Conservation (phyloP, 1,140 invertebrate genomes). For the Papilio xuthus region DNA sequence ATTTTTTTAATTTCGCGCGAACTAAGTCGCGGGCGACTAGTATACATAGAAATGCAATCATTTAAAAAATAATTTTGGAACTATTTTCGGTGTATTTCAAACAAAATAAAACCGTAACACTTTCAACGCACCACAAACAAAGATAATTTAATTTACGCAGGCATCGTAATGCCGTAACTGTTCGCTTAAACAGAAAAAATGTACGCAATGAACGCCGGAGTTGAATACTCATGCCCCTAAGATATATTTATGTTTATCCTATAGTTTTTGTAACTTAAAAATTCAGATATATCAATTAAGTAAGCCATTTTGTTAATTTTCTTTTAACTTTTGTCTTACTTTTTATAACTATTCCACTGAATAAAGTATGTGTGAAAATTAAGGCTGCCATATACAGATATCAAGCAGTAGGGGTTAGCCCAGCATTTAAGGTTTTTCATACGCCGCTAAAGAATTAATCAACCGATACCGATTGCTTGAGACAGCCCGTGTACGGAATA, state of each 20-base stretch:
- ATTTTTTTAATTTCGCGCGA: too few species aligned
- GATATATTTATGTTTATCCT: neutral
- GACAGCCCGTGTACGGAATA: neutral
- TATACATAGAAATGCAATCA: too few species aligned
- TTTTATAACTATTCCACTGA: too few species aligned
- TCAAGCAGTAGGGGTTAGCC: too few species aligned
- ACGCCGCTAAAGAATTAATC: too few species aligned
- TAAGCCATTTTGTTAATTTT: too few species aligned
- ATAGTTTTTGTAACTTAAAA: neutral
- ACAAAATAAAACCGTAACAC: constrained; percentile 10
- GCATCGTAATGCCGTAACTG: constrained; percentile 2
- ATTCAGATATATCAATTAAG: too few species aligned
- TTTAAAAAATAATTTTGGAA: neutral
- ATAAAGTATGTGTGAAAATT: too few species aligned
- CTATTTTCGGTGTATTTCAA: neutral
- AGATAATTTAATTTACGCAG: constrained; percentile 12
- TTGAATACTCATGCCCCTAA: neutral
- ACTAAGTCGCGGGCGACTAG: too few species aligned
- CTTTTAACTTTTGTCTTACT: too few species aligned
- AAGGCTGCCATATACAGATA: too few species aligned
- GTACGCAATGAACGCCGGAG: neutral
- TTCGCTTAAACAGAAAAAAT: constrained; percentile 12
- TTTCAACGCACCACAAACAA: neutral
- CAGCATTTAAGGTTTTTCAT: too few species aligned
- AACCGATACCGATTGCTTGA: neutral